Base-by-base conservation (phyloP, 2,888 invertebrate genomes). In the Dromius quadrimaculatus region DNA sequence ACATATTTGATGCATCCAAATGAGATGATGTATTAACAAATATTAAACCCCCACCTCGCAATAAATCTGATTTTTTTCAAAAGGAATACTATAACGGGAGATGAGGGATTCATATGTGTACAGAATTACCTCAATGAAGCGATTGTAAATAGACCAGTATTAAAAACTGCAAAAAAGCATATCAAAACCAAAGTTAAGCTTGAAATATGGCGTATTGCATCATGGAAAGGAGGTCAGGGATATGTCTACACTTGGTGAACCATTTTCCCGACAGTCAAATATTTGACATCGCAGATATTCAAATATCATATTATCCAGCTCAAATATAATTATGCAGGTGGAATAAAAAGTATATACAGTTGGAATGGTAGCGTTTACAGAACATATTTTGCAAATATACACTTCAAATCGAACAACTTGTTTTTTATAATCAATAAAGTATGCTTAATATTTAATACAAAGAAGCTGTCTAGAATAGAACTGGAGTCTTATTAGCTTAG, bases 241-340 rank as follows among this genome's bases (percentile, higher is more conserved):
- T 11, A 47, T 22, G 36, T 59, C 20, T 59, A 36, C 17, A 17
- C 59, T 36, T 19, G 13, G 1, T 41, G 13, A 54, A 13, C 36
- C 59, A 59, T 1, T 19, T 20, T 19, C 59, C 4, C 9, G n/a
- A 36, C 59, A n/a, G 28, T 36, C 59, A 59, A 59, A 59, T 59
- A 59, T 59, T 59, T 59, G 59, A 59, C 36, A 36, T 34, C 11
- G 6, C 41, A 23, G 62, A 59, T 62, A 62, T 9, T 32, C 62
- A 62, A 62, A 62, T 62, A 62, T 38, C 23, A 15, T 22, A 23
- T 62, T 41, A 62, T 62, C 23, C 38, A 62, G 62, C 23, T 41
- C 41, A 62, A 62, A 62, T 62, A 62, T 41, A 62, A 62, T 59
- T 41, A 62, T 62, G 41, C 41, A 23, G 59, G 15, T 62, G 41